Percentiles rank a stretch among this genome's conserved stretches.
phyloP scores from a whole-genome alignment of 2,888 invertebrate species.

The Notodonta ziczac region DNA sequence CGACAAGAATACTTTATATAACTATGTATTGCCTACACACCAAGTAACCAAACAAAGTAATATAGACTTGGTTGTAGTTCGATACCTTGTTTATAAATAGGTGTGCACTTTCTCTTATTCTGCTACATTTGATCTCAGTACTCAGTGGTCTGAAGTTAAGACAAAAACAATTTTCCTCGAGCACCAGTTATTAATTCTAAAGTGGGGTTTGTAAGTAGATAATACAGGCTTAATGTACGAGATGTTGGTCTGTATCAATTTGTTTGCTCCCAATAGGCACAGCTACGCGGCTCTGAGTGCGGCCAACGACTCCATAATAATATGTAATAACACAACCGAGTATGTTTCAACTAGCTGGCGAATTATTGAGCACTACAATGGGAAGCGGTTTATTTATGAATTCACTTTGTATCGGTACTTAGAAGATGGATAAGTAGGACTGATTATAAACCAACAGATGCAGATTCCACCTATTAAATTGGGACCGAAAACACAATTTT shows the following conservation, averaged over 20 bases:
- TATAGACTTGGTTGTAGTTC: too few species aligned
- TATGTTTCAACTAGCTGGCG: constrained; percentile 42
- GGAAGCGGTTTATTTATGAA: neutral
- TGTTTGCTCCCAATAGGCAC: constrained; percentile 39
- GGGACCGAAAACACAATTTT: too few species aligned
- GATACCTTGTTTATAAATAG: neutral
- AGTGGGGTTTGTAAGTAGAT: constrained; percentile 39
- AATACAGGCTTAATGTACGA: constrained; percentile 31
- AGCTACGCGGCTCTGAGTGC: constrained; percentile 22
- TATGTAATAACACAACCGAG: constrained; percentile 46
- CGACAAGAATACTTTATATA: too few species aligned
- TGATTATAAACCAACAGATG: constrained; percentile 4
- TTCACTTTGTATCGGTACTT: neutral
- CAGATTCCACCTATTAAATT: too few species aligned
- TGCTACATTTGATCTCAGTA: neutral
- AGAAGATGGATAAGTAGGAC: neutral
- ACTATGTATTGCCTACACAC: too few species aligned
- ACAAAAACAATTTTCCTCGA: constrained; percentile 13
- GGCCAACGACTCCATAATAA: constrained; percentile 61
- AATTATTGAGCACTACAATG: constrained; percentile 36
- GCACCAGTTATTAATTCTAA: constrained; percentile 40
- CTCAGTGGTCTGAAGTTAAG: neutral
- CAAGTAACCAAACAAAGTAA: too few species aligned
- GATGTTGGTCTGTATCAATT: constrained; percentile 39
- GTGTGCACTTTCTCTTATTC: neutral